Percentiles rank a stretch among this genome's conserved stretches.
Evolutionary conservation across 2,797 vertebrate genomes (phyloP).

Genomic region (Xerus rutilus): DNA sequence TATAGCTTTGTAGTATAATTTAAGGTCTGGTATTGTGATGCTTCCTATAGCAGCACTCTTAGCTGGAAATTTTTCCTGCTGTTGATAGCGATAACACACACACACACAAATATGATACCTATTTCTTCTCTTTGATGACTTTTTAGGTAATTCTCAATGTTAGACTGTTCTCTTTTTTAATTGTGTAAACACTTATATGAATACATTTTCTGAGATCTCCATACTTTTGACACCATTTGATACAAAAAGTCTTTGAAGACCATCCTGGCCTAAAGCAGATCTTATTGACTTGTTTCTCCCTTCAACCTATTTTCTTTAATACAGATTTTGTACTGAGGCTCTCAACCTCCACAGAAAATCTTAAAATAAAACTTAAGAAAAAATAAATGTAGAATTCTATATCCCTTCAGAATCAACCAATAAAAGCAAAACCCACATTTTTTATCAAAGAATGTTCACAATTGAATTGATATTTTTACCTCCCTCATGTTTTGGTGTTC

Average conservation of each 20-base stretch:
- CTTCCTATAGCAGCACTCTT: neutral
- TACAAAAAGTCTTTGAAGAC: neutral
- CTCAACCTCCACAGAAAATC: neutral
- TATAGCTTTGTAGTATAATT: too few species aligned
- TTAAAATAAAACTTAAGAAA: slow-evolving; percentile 30
- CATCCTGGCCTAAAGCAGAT: neutral
- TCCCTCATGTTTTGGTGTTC: neutral
- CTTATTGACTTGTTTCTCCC: neutral
- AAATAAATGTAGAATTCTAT: neutral
- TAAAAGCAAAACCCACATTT: neutral
- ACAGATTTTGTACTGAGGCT: neutral
- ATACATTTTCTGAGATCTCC: neutral
- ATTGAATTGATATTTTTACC: slow-evolving; percentile 1
- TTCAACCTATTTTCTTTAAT: slow-evolving; percentile 44
- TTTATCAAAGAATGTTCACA: neutral
- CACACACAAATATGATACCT: neutral
- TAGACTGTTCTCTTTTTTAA: neutral
- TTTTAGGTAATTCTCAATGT: neutral
- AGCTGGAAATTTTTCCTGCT: neutral
- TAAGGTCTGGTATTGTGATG: too few species aligned
- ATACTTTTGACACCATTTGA: neutral
- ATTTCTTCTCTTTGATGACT: slow-evolving; percentile 9
- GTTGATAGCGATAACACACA: neutral
- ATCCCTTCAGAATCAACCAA: neutral
- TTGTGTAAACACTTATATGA: neutral